A percentile compares a stretch with the other conserved stretches of the same genome.
These are phyloP conservation scores for Podilymbus podiceps DNA, from an alignment of 2,113 vertebrate genomes.

Conservation along the genomic window DNA sequence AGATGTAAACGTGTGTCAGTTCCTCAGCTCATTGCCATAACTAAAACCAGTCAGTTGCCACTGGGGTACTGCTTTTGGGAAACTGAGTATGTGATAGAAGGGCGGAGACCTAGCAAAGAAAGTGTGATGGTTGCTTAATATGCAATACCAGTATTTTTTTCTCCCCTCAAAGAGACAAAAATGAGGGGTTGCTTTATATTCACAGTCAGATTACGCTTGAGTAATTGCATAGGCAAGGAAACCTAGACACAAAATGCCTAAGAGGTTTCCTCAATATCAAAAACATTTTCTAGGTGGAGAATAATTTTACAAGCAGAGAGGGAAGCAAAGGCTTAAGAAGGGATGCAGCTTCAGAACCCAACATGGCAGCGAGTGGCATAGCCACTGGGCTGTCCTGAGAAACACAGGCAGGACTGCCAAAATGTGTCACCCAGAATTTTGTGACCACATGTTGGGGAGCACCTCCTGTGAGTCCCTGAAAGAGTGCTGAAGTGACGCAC, in stretches of 20 bases:
- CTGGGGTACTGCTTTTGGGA: not conserved
- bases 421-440: not conserved
- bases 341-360: not conserved
- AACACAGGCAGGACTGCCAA: not conserved
- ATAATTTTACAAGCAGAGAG: not conserved
- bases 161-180: not conserved
- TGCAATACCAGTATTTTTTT: not conserved
- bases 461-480: not conserved
- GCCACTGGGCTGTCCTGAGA: fast-evolving
- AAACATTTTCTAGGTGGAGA: not conserved
- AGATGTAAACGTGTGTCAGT: not conserved
- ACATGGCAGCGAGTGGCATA: not conserved
- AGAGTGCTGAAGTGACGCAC: not conserved
- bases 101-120: not conserved
- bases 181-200: not conserved
- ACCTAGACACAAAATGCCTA: not conserved
- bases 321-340: not conserved
- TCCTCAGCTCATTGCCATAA: not conserved
- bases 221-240: not conserved
- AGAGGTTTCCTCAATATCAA: not conserved
- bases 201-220: not conserved
- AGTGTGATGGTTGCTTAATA: not conserved
- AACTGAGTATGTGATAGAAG: not conserved
- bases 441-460: not conserved
- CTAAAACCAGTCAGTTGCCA: not conserved